Evolutionary conservation across 1,140 invertebrate genomes (phyloP).

Genomic region (Cydia splendana): DNA sequence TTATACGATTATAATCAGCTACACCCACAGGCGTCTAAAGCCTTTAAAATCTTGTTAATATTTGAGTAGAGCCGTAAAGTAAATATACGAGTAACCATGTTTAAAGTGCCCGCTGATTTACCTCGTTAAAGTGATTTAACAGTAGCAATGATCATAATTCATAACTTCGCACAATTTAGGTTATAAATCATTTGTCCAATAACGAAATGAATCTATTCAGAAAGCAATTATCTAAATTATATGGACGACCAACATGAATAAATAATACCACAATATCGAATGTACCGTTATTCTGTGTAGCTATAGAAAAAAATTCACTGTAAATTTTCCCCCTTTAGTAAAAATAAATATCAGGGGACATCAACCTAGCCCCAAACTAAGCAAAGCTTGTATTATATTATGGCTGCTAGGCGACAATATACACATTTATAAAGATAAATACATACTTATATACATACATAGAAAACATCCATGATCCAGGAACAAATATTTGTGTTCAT

Average conservation of each 20-base stretch:
- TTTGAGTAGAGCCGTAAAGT: neutral
- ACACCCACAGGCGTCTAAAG: conserved; percentile 23
- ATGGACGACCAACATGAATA: neutral
- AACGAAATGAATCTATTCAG: neutral
- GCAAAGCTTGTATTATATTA: too few relatives aligned
- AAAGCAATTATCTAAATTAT: neutral
- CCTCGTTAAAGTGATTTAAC: conserved; percentile 11
- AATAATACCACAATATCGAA: too few relatives aligned
- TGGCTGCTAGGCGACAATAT: too few relatives aligned
- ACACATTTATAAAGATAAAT: too few relatives aligned
- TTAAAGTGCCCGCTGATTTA: neutral
- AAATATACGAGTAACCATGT: neutral
- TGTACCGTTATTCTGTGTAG: too few relatives aligned
- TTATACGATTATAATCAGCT: conserved; percentile 21
- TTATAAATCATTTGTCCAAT: neutral
- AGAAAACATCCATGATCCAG: too few relatives aligned
- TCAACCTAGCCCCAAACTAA: too few relatives aligned
- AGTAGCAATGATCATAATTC: neutral
- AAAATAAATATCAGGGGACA: too few relatives aligned
- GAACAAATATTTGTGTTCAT: too few relatives aligned
- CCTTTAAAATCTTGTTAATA: conserved; percentile 19
- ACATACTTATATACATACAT: too few relatives aligned
- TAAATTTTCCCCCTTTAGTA: too few relatives aligned
- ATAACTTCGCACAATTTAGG: neutral
- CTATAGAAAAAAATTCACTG: too few relatives aligned